Conservation (phyloP, 1,140 invertebrate species). For the Rhopalosiphum maidis region DNA sequence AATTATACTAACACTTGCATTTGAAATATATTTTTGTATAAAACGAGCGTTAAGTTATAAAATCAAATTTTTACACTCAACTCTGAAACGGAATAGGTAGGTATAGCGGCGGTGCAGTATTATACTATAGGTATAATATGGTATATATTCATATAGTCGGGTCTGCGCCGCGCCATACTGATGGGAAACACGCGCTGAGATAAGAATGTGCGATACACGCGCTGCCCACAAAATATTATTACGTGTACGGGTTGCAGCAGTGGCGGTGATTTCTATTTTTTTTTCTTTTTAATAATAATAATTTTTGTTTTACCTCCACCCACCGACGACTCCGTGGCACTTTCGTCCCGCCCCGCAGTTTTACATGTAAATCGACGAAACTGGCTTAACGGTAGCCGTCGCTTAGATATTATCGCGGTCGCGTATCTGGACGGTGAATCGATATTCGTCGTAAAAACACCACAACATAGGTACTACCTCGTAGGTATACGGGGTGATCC, state of each 20-base stretch:
- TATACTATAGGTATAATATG: background rate
- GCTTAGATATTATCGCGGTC: slow-evolving; percentile 36
- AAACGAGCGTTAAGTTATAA: background rate
- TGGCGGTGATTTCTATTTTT: background rate
- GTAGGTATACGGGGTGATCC: background rate
- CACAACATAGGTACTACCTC: background rate
- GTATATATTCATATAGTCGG: background rate
- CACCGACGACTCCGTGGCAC: background rate
- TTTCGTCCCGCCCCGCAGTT: background rate
- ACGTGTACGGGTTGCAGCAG: background rate
- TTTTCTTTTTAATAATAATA: background rate
- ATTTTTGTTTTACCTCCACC: slow-evolving; percentile 4
- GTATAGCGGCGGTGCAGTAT: too few relatives aligned
- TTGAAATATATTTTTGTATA: background rate
- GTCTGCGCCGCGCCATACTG: background rate
- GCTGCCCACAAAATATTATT: background rate
- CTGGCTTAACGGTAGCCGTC: slow-evolving; percentile 42
- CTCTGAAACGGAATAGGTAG: background rate
- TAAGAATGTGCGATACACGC: slow-evolving; percentile 20
- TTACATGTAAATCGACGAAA: slow-evolving; percentile 41
- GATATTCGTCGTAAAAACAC: slow-evolving; percentile 33
- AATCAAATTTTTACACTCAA: background rate
- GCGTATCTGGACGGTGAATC: slow-evolving; percentile 27
- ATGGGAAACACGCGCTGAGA: background rate
- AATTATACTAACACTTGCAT: background rate